Percentiles rank a stretch among this genome's conserved stretches.
These are phyloP conservation scores for Nothocercus julius DNA, from an alignment of 2,113 vertebrate genomes.

Conservation along the genomic window DNA sequence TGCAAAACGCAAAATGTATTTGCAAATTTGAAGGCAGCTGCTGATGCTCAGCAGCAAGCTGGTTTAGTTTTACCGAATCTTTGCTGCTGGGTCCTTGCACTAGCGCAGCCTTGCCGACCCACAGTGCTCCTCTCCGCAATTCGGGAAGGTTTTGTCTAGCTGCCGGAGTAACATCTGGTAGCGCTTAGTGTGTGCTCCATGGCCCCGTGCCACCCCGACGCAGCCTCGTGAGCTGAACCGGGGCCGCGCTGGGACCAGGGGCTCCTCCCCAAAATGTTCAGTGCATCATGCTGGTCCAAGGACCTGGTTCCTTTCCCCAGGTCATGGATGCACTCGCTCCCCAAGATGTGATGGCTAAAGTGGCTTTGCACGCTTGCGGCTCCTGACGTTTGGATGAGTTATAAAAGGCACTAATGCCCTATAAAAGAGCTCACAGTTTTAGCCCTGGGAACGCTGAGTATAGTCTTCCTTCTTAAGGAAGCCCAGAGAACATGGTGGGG, in stretches of 20 bases:
- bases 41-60: conserved; percentile 45
- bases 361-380: neutral
- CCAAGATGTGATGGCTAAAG: neutral
- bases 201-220: conserved; percentile 67
- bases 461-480: conserved; percentile 34
- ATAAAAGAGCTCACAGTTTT: conserved; percentile 4
- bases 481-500: conserved; percentile 24
- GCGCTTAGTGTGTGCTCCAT: conserved; percentile 66
- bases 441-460: conserved; percentile 45
- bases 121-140: neutral
- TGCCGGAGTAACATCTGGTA: conserved; percentile 71
- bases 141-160: conserved; percentile 55
- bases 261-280: conserved; percentile 41
- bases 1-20: conserved; percentile 10
- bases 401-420: neutral
- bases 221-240: conserved; percentile 61
- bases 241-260: neutral
- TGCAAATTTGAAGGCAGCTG: conserved; percentile 60
- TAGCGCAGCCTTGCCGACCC: neutral
- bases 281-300: neutral
- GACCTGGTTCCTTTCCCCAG: conserved; percentile 34
- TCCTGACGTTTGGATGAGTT: neutral
- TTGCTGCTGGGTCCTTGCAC: conserved; percentile 50
- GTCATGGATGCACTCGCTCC: neutral
- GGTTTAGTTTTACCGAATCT: conserved; percentile 53